Evolutionary conservation across 2,797 vertebrate genomes (phyloP), one percentile per base, ranked within the genome.

Genomic region (Sus cebifrons): DNA sequence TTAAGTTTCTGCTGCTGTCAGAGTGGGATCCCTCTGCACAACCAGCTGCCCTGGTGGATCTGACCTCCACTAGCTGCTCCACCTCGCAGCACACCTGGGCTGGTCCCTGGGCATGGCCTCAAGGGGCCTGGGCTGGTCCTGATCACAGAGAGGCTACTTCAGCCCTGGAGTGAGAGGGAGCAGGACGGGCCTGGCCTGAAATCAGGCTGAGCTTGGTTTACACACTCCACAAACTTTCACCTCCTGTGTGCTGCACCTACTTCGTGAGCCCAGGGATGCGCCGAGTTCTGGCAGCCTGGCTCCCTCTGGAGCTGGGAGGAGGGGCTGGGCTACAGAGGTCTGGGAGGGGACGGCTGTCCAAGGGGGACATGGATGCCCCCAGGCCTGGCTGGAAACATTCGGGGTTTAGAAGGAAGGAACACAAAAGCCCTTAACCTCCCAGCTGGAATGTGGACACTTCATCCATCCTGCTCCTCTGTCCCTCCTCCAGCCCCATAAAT

Each of bases 391-490:
- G 44, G 94, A 86, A 78, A 85, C 32, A 9, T 71, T 60, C 68
- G 64, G 86, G 91, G 86, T 94, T 97, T 74, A 97, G 71, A 92
- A 81, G 86, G 93, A 95, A 96, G 93, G 95, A 94, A 94, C 94
- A 95, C 79, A 89, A 87, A 95, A 96, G 89, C 93, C 92, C 32
- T 92, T 84, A 86, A 78, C 96, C 81, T 96, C 96, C 88, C 62
- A 89, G 84, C 68, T 92, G 91, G 87, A 94, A 85, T 96, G 96
- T 78, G 89, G 83, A 93, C 67, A 81, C 74, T 94, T 96, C 83
- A 60, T 95, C 96, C 44, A 0, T 70, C 29, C 90, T 86, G 52
- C 78, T 86, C 36, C 32, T 71, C 83, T 4, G 1, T 77, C 91
- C 71, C n/a, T 95, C 78, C 89, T 96, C 40, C 40, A 77, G 71